Percentiles rank a stretch among this genome's conserved stretches.
These are phyloP conservation scores for Chloroclystis v-ata DNA, from an alignment of 2,888 invertebrate species.

Conservation along the genomic window DNA sequence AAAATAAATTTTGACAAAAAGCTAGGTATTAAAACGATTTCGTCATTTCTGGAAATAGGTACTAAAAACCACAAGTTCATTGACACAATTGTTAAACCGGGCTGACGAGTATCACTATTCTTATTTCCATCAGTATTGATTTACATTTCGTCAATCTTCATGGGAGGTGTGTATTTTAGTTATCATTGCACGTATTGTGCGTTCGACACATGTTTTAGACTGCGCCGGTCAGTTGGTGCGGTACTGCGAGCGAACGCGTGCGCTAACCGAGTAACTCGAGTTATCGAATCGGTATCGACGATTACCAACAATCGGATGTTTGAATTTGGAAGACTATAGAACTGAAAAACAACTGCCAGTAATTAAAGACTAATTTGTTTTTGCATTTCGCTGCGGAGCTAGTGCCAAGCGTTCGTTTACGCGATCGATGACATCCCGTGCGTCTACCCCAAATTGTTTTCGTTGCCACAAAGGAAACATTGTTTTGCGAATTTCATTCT, in stretches of 20 bases:
- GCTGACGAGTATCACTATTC: conserved; percentile 24
- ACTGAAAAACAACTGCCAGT: conserved; percentile 42
- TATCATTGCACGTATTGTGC: conserved; percentile 62
- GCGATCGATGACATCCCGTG: conserved; percentile 67
- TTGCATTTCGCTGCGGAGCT: conserved; percentile 56
- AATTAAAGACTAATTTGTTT: conserved; percentile 42
- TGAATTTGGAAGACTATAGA: too few relatives aligned
- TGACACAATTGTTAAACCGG: conserved; percentile 31
- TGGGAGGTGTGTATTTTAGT: conserved; percentile 67
- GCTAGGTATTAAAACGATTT: too few relatives aligned
- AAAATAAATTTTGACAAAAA: too few relatives aligned
- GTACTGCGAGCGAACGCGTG: conserved; percentile 47
- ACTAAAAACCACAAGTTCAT: too few relatives aligned
- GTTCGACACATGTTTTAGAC: conserved; percentile 48
- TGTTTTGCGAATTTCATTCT: conserved; percentile 12
- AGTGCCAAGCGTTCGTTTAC: conserved; percentile 67
- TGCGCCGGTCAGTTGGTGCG: conserved; percentile 57
- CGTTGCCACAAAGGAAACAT: conserved; percentile 35
- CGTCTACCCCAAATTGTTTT: conserved; percentile 57
- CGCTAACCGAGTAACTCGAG: conserved; percentile 35
- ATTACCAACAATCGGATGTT: conserved; percentile 9
- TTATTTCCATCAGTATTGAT: conserved; percentile 17
- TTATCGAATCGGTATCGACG: conserved; percentile 14
- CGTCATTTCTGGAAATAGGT: too few relatives aligned
- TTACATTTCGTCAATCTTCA: conserved; percentile 45